phyloP scores from a whole-genome alignment of 2,113 vertebrate species.

The Chaetodon auriga region DNA sequence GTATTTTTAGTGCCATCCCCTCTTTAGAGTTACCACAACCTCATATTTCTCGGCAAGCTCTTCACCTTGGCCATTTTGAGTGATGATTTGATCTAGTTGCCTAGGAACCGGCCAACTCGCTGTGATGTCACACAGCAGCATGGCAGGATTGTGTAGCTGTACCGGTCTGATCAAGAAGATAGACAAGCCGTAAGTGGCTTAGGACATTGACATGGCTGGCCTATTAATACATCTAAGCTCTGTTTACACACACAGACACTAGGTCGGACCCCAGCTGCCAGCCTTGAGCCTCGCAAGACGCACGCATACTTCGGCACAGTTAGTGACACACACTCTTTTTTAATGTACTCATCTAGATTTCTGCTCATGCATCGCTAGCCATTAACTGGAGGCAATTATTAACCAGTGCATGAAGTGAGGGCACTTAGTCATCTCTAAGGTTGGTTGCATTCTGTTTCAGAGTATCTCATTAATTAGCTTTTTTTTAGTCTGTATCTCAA shows the following conservation, averaged over 20 bases:
- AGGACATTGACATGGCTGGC: constrained; percentile 57
- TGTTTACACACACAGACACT: constrained; percentile 66
- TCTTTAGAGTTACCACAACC: constrained; percentile 78
- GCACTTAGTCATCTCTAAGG: constrained; percentile 24
- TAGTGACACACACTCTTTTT: constrained; percentile 41
- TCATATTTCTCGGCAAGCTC: constrained; percentile 19
- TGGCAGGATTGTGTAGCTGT: constrained; percentile 64
- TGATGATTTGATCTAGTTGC: constrained; percentile 90
- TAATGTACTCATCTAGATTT: constrained; percentile 50
- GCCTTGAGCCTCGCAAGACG: constrained; percentile 27
- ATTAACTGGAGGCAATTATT: constrained; percentile 48
- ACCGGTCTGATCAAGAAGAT: constrained; percentile 77
- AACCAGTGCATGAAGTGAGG: constrained; percentile 48
- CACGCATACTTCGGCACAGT: constrained; percentile 50
- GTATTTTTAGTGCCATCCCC: constrained; percentile 66
- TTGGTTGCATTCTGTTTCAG: constrained; percentile 32
- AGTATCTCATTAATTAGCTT: constrained; percentile 19
- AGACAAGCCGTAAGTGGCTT: constrained; percentile 79
- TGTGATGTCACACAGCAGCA: constrained; percentile 84
- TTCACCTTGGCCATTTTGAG: constrained; percentile 76
- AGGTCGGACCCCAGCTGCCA: constrained; percentile 44
- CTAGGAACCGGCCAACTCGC: constrained; percentile 85
- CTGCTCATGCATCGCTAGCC: constrained; percentile 48
- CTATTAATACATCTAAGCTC: constrained; percentile 79
- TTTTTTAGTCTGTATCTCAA: not conserved